A percentile compares a stretch with the other conserved stretches of the same genome.
Conservation (phyloP, 1,140 invertebrate species). For the Lepidurus arcticus region DNA sequence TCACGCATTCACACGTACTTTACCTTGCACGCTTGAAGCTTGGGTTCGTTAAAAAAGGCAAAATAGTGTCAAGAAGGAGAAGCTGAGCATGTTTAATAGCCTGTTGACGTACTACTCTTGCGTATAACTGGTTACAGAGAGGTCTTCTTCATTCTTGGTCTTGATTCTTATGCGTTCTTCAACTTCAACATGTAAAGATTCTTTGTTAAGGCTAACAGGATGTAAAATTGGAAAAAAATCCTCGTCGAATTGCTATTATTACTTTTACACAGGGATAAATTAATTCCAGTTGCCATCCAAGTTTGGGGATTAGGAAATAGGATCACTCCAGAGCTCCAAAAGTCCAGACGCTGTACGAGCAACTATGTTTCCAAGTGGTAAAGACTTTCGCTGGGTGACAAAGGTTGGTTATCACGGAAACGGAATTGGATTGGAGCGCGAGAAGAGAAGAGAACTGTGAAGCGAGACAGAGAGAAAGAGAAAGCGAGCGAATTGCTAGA, state of each 20-base stretch:
- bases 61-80: background rate
- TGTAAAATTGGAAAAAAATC: too few species aligned
- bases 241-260: background rate
- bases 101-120: conserved; percentile 4
- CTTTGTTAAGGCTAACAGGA: too few species aligned
- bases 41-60: background rate
- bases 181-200: too few species aligned
- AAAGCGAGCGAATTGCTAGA: background rate
- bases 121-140: background rate
- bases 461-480: background rate
- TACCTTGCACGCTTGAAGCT: background rate
- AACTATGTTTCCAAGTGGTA: background rate
- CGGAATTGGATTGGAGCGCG: conserved; percentile 9
- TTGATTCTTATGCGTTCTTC: background rate
- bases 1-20: background rate
- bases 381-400: background rate
- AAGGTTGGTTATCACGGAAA: conserved; percentile 21
- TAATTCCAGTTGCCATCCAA: background rate
- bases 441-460: background rate
- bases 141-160: background rate
- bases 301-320: too few species aligned
- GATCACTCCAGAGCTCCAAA: background rate
- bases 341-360: background rate
- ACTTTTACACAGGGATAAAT: background rate
- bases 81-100: conserved; percentile 1